Percentiles rank a stretch among this genome's conserved stretches.
Evolutionary conservation across 2,888 invertebrate genomes (phyloP).

Genomic region (Acanthosepion pharaonis): DNA sequence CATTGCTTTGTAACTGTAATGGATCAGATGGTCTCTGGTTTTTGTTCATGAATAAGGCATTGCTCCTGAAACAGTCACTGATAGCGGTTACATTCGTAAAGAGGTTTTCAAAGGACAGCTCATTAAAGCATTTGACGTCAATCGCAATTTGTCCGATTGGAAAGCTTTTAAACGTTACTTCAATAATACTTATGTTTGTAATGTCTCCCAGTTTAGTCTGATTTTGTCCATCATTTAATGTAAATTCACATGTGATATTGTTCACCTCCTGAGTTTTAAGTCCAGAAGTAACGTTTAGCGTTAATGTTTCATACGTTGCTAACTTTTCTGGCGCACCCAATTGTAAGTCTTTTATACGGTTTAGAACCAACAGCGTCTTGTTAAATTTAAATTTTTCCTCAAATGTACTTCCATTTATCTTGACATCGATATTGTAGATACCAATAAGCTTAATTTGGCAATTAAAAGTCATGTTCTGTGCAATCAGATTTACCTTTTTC

Average conservation of each 20-base stretch:
- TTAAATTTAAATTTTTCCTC: not conserved
- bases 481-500: not conserved
- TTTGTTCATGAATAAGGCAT: not conserved
- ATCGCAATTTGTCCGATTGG: not conserved
- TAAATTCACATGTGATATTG: not conserved
- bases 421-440: not conserved
- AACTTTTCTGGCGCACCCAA: not conserved
- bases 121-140: not conserved
- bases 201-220: not conserved
- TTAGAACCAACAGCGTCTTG: not conserved
- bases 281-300: not conserved
- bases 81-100: not conserved
- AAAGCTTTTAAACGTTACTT: not conserved
- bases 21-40: not conserved
- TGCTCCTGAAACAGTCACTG: not conserved
- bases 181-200: not conserved
- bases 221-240: not conserved
- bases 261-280: not conserved
- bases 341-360: not conserved
- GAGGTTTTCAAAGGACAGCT: not conserved
- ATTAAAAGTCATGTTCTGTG: not conserved
- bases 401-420: not conserved
- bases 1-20: not conserved
- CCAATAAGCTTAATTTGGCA: not conserved
- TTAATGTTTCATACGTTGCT: not conserved